A percentile compares a stretch with the other conserved stretches of the same genome.
phyloP scores from a whole-genome alignment of 2,113 vertebrate genomes.

The Delphinus delphis region DNA sequence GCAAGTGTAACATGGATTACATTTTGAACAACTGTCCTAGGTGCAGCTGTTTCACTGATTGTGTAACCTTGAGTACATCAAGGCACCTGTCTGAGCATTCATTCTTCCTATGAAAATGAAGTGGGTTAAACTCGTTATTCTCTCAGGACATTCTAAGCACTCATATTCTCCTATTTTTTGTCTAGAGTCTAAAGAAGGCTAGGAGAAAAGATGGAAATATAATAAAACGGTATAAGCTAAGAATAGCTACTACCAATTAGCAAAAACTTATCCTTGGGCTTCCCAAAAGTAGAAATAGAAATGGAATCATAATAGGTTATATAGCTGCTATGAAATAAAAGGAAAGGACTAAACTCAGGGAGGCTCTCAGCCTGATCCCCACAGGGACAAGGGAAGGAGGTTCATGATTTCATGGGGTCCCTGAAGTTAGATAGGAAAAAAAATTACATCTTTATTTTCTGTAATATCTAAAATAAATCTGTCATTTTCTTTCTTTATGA shows the following conservation, averaged over 20 bases:
- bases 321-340: not conserved
- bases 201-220: not conserved
- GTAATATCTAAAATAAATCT: not conserved
- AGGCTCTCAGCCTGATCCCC: not conserved
- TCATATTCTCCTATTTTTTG: not conserved
- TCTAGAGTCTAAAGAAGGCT: not conserved
- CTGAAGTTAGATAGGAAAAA: not conserved
- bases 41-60: not conserved
- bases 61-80: not conserved
- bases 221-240: not conserved
- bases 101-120: not conserved
- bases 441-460: not conserved
- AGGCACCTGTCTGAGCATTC: not conserved
- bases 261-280: not conserved
- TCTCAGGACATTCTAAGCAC: not conserved
- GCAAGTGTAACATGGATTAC: not conserved
- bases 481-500: not conserved
- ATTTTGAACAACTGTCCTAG: conserved; percentile 38
- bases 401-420: not conserved
- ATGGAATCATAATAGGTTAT: not conserved
- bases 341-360: not conserved
- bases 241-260: not conserved
- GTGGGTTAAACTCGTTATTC: not conserved
- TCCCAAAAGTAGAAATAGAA: not conserved
- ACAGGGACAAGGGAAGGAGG: not conserved